Percentiles rank a stretch among this genome's conserved stretches.
phyloP scores from a whole-genome alignment of 2,888 invertebrate genomes.

The Xylota segnis region DNA sequence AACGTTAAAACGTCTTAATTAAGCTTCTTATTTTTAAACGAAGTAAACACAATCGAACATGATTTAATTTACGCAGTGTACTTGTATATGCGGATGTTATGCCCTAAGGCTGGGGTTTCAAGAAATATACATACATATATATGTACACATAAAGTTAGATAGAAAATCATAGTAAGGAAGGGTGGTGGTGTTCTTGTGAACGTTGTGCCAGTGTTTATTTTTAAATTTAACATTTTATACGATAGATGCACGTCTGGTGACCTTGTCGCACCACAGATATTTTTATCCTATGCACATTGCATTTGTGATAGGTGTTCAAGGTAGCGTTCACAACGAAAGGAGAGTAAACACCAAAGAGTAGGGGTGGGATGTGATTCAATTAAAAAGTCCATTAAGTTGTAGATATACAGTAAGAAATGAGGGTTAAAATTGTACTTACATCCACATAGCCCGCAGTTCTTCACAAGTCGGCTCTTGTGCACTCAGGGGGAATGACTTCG shows the following conservation, averaged over 20 bases:
- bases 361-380: neutral
- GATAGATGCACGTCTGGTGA: neutral
- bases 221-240: neutral
- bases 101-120: neutral
- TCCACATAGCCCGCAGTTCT: conserved; percentile 95
- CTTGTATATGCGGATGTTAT: neutral
- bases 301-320: neutral
- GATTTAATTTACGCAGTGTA: neutral
- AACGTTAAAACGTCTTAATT: conserved; percentile 33
- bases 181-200: too few relatives aligned
- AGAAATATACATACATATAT: too few relatives aligned
- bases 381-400: neutral
- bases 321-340: neutral
- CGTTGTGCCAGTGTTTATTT: too few relatives aligned
- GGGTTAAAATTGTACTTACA: conserved; percentile 83
- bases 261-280: neutral
- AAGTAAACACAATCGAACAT: neutral
- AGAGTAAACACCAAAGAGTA: neutral
- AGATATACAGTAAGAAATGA: neutral
- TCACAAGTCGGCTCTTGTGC: conserved; percentile 92
- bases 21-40: conserved; percentile 3
- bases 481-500: conserved; percentile 81
- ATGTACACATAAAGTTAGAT: too few relatives aligned
- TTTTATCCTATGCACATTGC: neutral
- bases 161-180: too few relatives aligned